phyloP scores from a whole-genome alignment of 2,888 invertebrate genomes.

The Apamea crenata region DNA sequence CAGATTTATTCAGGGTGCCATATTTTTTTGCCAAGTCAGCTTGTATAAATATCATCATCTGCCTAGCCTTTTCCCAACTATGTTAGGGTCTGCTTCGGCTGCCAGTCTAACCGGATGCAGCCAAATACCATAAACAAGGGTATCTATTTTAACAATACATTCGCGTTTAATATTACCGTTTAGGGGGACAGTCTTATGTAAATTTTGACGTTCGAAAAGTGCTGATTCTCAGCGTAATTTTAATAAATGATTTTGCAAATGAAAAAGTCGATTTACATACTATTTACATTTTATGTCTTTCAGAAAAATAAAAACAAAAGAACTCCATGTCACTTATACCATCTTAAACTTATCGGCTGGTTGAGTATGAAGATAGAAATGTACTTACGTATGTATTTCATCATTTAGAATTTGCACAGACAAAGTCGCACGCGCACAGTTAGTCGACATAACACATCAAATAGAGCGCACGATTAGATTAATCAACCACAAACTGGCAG shows the following conservation, averaged over 20 bases:
- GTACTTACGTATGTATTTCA: background rate
- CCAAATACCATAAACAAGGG: background rate
- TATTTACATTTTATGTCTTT: background rate
- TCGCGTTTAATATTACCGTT: background rate
- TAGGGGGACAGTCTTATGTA: background rate
- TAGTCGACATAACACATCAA: conserved; percentile 22
- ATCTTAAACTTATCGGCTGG: background rate
- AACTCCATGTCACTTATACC: background rate
- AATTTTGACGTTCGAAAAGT: background rate
- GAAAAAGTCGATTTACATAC: background rate
- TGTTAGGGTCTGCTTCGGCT: too few species aligned
- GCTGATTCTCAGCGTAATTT: background rate
- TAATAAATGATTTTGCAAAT: background rate
- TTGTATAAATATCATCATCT: too few species aligned
- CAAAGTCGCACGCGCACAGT: background rate
- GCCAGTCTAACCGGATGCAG: too few species aligned
- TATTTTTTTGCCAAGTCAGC: background rate
- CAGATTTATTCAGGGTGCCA: background rate
- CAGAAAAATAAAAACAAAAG: too few species aligned
- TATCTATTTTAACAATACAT: background rate
- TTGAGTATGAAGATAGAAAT: background rate
- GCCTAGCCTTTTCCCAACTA: too few species aligned
- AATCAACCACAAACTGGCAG: conserved; percentile 44
- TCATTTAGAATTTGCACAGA: background rate
- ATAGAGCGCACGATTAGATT: conserved; percentile 48